Evolutionary conservation across 2,113 vertebrate genomes (phyloP), one percentile per base, ranked within the genome.

Genomic region (Amia ocellicauda): DNA sequence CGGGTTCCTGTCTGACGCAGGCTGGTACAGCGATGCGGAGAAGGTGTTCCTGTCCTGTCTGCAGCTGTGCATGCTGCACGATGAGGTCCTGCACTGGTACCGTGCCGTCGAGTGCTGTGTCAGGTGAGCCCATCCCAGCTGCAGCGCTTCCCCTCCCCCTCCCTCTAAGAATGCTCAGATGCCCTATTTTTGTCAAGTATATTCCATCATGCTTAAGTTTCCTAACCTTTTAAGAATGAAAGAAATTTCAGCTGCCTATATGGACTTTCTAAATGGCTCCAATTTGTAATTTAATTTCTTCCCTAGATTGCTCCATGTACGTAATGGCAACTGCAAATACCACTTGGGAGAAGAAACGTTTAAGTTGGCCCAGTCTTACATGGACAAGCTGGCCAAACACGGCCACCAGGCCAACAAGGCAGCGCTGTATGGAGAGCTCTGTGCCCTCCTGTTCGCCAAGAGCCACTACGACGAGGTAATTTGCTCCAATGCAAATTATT

Each of bases 1-100:
- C 67, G 97, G 96, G 0, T 99, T 99, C 78, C 78, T 99, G 20
- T 99, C 96, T 0, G 97, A 99, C 69, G 97, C 97, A 7, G 96
- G 97, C 67, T 99, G 97, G 97, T 98, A 98, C 71, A 93, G 95
- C 31, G 97, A 99, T 70, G 97, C 97, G 60, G 97, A 99, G 78
- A 98, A 97, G 70, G 97, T 99, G 19, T 98, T 98, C 73, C 86
- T 98, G 19, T 98, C 97, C 52, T 99, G 96, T 80, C 93, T 98
- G 66, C 96, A 99, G 83, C 83, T 99, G 49, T 98, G 96, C 73
- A 93, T 91, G 2, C 89, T 99, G 45, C 97, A 98, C 9, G 94
- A 96, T 66, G 96, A 99, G 67, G 93, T 98, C 77, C 90, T 95
- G 17, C 96, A 99, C 61, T 98, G 94, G 91, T 98, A 90, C 83